phyloP scores from a whole-genome alignment of 2,797 vertebrate genomes.

The Cottoperca gobio region DNA sequence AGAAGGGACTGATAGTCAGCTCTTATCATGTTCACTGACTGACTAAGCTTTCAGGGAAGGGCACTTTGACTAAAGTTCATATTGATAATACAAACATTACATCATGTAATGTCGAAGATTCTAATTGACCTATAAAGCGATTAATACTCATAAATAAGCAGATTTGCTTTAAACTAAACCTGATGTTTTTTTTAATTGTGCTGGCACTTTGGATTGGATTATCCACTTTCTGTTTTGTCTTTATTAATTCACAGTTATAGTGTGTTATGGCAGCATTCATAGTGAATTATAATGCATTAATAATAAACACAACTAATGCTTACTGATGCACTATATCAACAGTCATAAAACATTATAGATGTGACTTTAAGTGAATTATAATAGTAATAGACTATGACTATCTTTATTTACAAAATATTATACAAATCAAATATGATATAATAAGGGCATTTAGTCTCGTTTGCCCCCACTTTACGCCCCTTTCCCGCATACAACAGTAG shows the following conservation, averaged over 20 bases:
- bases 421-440: too few relatives aligned
- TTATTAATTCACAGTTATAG: background rate
- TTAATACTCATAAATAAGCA: background rate
- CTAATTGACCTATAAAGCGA: background rate
- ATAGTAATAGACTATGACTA: too few relatives aligned
- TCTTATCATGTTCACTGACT: conserved; percentile 30
- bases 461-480: too few relatives aligned
- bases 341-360: too few relatives aligned
- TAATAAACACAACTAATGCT: too few relatives aligned
- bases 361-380: too few relatives aligned
- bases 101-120: conserved; percentile 3
- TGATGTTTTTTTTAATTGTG: background rate
- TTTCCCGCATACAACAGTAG: too few relatives aligned
- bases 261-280: too few relatives aligned
- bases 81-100: conserved; percentile 6
- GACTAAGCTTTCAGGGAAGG: background rate
- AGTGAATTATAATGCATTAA: too few relatives aligned
- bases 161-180: background rate
- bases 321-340: too few relatives aligned
- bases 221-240: background rate
- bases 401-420: too few relatives aligned
- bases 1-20: background rate
- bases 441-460: too few relatives aligned
- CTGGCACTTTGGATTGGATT: background rate
- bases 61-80: conserved; percentile 55